A percentile compares a stretch with the other conserved stretches of the same genome.
These are phyloP conservation scores for Drosophila affinis DNA, from an alignment of 2,888 invertebrate species.

Conservation along the genomic window DNA sequence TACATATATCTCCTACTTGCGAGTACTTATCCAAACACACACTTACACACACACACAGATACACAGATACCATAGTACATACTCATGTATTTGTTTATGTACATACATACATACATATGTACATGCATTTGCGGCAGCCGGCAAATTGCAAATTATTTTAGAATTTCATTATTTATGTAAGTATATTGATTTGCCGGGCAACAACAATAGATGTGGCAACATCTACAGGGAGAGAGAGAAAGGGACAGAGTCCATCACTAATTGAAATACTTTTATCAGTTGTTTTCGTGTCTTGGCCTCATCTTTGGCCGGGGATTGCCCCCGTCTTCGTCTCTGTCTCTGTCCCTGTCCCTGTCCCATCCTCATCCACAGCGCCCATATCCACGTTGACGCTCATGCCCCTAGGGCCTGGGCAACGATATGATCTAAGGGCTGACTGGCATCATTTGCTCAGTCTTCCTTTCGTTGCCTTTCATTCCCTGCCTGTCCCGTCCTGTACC, in stretches of 20 bases:
- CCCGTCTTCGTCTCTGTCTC: not conserved
- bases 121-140: constrained; percentile 21
- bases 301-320: constrained; percentile 10
- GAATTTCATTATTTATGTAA: constrained; percentile 56
- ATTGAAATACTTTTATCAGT: constrained; percentile 78
- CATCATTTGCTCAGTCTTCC: constrained; percentile 22
- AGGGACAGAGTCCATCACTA: constrained; percentile 61
- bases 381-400: constrained; percentile 19
- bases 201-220: constrained; percentile 6
- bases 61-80: too few relatives aligned
- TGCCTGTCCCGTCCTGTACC: not conserved
- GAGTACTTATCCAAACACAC: constrained; percentile 8
- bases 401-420: constrained; percentile 49
- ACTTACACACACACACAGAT: not conserved
- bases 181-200: constrained; percentile 43
- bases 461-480: constrained; percentile 21
- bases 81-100: constrained; percentile 13
- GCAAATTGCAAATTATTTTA: constrained; percentile 61
- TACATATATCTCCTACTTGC: not conserved
- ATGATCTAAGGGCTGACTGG: constrained; percentile 72
- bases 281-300: constrained; percentile 32
- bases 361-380: not conserved
- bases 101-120: constrained; percentile 3
- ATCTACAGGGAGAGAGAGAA: constrained; percentile 6
- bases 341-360: constrained; percentile 10